Evolutionary conservation across 1,140 invertebrate genomes (phyloP), one percentile per base, ranked within the genome.

Genomic region (Anadara kagoshimensis): DNA sequence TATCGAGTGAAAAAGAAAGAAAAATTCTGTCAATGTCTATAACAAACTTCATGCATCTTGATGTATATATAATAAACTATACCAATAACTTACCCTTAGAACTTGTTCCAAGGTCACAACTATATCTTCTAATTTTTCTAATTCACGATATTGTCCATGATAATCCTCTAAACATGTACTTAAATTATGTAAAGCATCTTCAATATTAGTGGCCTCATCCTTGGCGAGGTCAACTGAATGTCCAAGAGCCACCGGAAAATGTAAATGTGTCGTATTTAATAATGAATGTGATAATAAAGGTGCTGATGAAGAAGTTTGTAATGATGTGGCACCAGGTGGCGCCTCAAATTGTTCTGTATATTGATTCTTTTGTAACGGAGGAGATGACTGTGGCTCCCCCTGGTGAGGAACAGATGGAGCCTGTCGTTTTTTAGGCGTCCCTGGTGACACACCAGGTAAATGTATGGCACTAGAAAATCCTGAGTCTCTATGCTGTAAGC

Each of bases 71-170:
- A 36, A 36, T 7, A 36, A 36, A 3, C 7, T 7, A 36, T 36
- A 36, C 29, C 2, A 36, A 43, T 0, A 12, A 77, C 86, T 83
- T 71, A 90, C 89, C 79, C 81, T 78, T 61, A 90, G 79, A 62
- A 90, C 82, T 41, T 84, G 78, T 68, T 90, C 84, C 47, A 91
- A 77, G 56, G 85, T 80, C 10, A 80, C 69, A 26, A 90, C 81
- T 5, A 88, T 80, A 70, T 88, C 85, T 74, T 91, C 89, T 53
- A 91, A 72, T 47, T 82, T 83, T 73, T 90, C 86, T 64, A 91
- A 76, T 72, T 90, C 89, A 14, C 85, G 81, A 75, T 89, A 91
- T 66, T 90, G 90, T 56, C 90, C 91, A 67, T 89, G 90, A 66
- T 90, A 90, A 77, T 91, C 90, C 76, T 91, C 90, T 29, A 91